Evolutionary conservation across 2,888 invertebrate genomes (phyloP).

Genomic region (Acrobasis repandana): DNA sequence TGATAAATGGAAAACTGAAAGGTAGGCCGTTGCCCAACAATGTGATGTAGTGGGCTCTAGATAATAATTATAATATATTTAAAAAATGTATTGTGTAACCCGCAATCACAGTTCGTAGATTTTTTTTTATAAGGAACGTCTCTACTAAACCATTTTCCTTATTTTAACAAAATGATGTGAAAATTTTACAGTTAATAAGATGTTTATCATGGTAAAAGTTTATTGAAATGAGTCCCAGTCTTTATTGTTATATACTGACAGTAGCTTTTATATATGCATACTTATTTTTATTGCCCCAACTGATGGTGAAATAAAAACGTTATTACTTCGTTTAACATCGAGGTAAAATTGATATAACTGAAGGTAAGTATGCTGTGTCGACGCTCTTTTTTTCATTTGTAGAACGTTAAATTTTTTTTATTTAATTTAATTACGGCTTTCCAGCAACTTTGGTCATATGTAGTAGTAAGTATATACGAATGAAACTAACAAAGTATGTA

Average conservation of each 20-base stretch:
- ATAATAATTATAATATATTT: too few relatives aligned
- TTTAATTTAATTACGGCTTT: slow-evolving; percentile 39
- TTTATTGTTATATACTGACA: slow-evolving; percentile 32
- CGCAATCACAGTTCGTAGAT: too few relatives aligned
- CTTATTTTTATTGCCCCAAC: slow-evolving; percentile 47
- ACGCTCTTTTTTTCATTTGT: slow-evolving; percentile 51
- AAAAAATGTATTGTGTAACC: too few relatives aligned
- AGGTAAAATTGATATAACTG: slow-evolving; percentile 60
- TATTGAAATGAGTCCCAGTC: slow-evolving; percentile 13
- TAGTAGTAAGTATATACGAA: too few relatives aligned
- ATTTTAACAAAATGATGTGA: too few relatives aligned
- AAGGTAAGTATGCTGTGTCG: slow-evolving; percentile 48
- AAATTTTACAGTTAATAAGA: neutral
- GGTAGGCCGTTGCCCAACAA: too few relatives aligned
- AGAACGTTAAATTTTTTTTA: slow-evolving; percentile 37
- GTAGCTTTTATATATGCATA: slow-evolving; percentile 34
- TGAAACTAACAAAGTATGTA: too few relatives aligned
- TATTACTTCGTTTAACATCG: slow-evolving; percentile 60
- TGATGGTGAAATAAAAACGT: slow-evolving; percentile 62
- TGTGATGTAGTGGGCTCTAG: too few relatives aligned
- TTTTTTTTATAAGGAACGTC: too few relatives aligned
- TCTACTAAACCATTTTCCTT: too few relatives aligned
- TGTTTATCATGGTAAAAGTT: slow-evolving; percentile 10
- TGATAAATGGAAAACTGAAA: too few relatives aligned
- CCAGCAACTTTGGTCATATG: slow-evolving; percentile 25